These are phyloP conservation scores for Cephus rjabovi DNA, from an alignment of 2,888 invertebrate species.

Conservation along the genomic window DNA sequence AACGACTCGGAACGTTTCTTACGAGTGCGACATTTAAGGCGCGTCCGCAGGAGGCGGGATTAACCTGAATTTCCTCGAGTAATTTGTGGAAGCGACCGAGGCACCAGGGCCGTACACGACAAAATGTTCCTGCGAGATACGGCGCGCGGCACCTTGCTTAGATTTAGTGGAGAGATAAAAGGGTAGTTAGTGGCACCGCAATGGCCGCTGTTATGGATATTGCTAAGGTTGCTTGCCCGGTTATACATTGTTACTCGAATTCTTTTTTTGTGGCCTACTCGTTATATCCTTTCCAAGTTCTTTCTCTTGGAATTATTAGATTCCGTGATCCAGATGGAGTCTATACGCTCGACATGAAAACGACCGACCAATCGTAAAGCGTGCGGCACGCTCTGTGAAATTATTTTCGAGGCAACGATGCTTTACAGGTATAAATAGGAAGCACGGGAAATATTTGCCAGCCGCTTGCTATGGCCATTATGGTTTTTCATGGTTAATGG, in stretches of 20 bases:
- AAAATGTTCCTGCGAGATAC: slow-evolving; percentile 3
- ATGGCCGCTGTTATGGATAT: slow-evolving; percentile 6
- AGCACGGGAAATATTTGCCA: not conserved
- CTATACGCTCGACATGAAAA: not conserved
- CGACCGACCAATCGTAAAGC: not conserved
- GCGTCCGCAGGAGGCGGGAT: not conserved
- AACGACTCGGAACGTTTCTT: not conserved
- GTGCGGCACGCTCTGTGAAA: not conserved
- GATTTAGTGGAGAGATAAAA: slow-evolving; percentile 6
- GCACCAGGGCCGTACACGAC: not conserved
- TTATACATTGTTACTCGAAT: slow-evolving; percentile 2
- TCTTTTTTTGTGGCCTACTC: slow-evolving; percentile 3
- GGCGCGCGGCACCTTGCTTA: slow-evolving; percentile 3
- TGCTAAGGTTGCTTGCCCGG: slow-evolving; percentile 2
- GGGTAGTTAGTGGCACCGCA: not conserved
- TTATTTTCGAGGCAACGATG: not conserved
- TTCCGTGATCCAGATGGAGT: not conserved
- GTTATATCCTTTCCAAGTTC: not conserved
- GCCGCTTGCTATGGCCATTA: not conserved
- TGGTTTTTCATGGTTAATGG: not conserved
- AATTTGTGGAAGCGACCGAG: not conserved
- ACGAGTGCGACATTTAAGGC: not conserved
- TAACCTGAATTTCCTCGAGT: not conserved
- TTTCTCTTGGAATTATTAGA: not conserved
- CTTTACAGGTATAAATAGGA: not conserved